These are phyloP conservation scores for Tanytarsus gracilentus DNA, from an alignment of 2,888 invertebrate species.

Conservation along the genomic window DNA sequence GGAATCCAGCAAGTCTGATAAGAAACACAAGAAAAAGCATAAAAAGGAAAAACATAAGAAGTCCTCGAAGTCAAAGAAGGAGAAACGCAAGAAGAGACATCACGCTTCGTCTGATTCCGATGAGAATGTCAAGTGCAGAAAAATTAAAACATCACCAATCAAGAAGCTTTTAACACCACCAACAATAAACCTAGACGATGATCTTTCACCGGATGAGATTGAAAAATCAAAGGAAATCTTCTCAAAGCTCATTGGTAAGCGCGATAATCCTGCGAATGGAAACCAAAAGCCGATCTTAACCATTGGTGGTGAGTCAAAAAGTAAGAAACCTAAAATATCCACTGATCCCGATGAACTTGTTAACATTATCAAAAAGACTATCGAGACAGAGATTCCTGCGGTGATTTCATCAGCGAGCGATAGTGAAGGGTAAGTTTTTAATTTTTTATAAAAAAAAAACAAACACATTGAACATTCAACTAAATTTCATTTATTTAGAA, in stretches of 20 bases:
- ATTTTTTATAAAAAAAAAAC: neutral
- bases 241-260: slow-evolving; percentile 32
- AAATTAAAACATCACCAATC: slow-evolving; percentile 4
- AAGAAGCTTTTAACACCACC: neutral
- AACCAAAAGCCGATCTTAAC: too few species aligned
- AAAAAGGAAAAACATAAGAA: slow-evolving; percentile 63
- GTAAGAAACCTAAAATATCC: slow-evolving; percentile 37
- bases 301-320: slow-evolving; percentile 32
- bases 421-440: slow-evolving; percentile 45
- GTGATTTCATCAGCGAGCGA: slow-evolving; percentile 61
- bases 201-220: slow-evolving; percentile 1
- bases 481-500: slow-evolving; percentile 34
- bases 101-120: slow-evolving; percentile 36
- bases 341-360: slow-evolving; percentile 46
- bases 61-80: slow-evolving; percentile 48
- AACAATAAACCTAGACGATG: slow-evolving; percentile 10
- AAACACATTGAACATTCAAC: neutral
- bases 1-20: slow-evolving; percentile 35
- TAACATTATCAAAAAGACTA: slow-evolving; percentile 45
- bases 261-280: slow-evolving; percentile 16
- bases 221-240: slow-evolving; percentile 16
- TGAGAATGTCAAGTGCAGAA: neutral
- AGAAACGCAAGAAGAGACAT: slow-evolving; percentile 49
- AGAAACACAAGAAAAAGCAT: slow-evolving; percentile 47
- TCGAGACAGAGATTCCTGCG: slow-evolving; percentile 43